These are phyloP conservation scores for Luehdorfia chinensis DNA, from an alignment of 1,140 invertebrate species.

Conservation along the genomic window DNA sequence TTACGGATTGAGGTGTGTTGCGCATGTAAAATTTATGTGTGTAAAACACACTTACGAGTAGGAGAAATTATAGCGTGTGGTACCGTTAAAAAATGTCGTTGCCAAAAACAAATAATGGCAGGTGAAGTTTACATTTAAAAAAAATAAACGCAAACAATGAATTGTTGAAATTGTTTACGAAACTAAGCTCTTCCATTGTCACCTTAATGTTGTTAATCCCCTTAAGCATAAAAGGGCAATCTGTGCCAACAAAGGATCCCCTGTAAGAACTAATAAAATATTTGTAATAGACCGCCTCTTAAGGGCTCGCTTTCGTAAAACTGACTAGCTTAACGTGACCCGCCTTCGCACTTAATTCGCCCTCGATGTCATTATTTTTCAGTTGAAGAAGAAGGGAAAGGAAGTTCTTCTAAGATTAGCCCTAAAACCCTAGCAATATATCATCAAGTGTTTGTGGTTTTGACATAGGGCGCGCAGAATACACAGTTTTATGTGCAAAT, in stretches of 20 bases:
- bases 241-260: slow-evolving; percentile 25
- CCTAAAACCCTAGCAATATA: slow-evolving; percentile 32
- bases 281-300: slow-evolving; percentile 32
- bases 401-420: slow-evolving; percentile 10
- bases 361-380: slow-evolving; percentile 16
- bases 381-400: slow-evolving; percentile 12
- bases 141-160: slow-evolving; percentile 12
- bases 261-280: slow-evolving; percentile 39
- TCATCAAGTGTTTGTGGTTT: slow-evolving; percentile 37
- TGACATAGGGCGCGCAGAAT: slow-evolving; percentile 36
- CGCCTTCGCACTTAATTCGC: not conserved
- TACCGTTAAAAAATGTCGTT: too few relatives aligned
- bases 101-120: not conserved
- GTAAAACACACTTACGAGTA: too few relatives aligned
- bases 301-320: slow-evolving; percentile 20
- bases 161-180: slow-evolving; percentile 16
- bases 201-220: slow-evolving; percentile 25
- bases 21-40: too few relatives aligned
- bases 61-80: too few relatives aligned
- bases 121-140: not conserved
- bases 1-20: too few relatives aligned
- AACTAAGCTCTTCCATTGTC: slow-evolving; percentile 22
- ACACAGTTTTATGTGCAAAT: slow-evolving; percentile 32
- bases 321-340: slow-evolving; percentile 3
- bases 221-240: slow-evolving; percentile 22